Evolutionary conservation across 2,888 invertebrate species (phyloP).

Genomic region (Pantelozetes paolii): DNA sequence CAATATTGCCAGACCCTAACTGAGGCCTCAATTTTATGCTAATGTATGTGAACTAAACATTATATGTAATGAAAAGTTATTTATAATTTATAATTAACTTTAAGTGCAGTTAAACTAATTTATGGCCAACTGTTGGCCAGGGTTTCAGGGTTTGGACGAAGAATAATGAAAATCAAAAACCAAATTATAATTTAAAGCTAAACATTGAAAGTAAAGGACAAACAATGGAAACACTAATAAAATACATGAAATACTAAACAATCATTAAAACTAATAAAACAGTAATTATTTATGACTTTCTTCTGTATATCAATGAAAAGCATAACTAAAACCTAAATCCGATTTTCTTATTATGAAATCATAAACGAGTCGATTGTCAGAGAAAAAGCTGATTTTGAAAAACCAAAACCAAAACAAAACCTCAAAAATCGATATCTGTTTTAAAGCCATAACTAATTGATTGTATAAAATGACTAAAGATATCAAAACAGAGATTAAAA

Average conservation of each 20-base stretch:
- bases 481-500: constrained; percentile 30
- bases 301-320: too few relatives aligned
- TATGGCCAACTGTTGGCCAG: neutral
- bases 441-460: constrained; percentile 24
- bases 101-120: neutral
- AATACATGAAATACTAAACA: neutral
- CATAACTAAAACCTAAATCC: neutral
- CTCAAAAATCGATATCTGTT: neutral
- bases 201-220: too few relatives aligned
- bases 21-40: neutral
- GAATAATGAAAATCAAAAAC: too few relatives aligned
- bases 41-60: constrained; percentile 8
- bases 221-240: too few relatives aligned
- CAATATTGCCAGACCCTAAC: constrained; percentile 1
- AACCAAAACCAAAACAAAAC: too few relatives aligned
- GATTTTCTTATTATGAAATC: neutral
- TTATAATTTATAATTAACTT: neutral
- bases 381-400: neutral
- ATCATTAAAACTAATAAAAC: too few relatives aligned
- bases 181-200: too few relatives aligned
- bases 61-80: neutral
- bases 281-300: too few relatives aligned
- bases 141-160: too few relatives aligned
- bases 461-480: constrained; percentile 22
- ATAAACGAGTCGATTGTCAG: neutral